Conservation (phyloP, 2,888 invertebrate genomes). For the Phortica okadai region DNA sequence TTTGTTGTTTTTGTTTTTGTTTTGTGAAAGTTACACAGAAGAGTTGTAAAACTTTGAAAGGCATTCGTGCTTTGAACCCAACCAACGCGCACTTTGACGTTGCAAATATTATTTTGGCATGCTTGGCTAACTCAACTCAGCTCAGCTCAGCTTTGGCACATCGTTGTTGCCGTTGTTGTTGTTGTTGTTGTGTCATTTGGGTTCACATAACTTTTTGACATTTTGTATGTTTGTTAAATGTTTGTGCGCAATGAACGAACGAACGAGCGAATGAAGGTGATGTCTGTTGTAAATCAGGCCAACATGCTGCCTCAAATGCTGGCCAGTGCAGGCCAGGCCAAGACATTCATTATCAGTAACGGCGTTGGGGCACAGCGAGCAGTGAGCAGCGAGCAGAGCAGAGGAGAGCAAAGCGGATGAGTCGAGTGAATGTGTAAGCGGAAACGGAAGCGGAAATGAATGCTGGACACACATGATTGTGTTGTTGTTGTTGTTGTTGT, state of each 20-base stretch:
- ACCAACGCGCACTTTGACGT: not conserved
- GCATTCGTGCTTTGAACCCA: conserved; percentile 10
- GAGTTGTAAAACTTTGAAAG: conserved; percentile 11
- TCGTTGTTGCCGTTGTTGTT: conserved; percentile 46
- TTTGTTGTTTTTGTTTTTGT: not conserved
- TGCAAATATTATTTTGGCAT: not conserved
- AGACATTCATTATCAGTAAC: conserved; percentile 44
- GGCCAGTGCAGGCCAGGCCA: conserved; percentile 34
- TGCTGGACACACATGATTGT: conserved; percentile 33
- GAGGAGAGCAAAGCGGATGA: conserved; percentile 43
- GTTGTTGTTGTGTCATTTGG: conserved; percentile 50
- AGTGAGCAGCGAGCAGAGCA: conserved; percentile 30
- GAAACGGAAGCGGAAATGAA: conserved; percentile 58
- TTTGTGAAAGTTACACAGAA: conserved; percentile 1
- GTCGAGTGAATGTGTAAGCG: conserved; percentile 46
- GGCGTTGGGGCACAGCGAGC: not conserved
- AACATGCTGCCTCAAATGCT: not conserved
- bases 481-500: conserved; percentile 22
- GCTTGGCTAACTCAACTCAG: conserved; percentile 40
- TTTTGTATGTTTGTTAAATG: conserved; percentile 35
- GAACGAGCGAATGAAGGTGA: not conserved
- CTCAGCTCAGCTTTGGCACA: conserved; percentile 44
- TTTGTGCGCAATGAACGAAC: conserved; percentile 48
- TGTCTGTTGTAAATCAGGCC: not conserved
- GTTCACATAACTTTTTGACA: conserved; percentile 52